phyloP scores from a whole-genome alignment of 1,140 invertebrate species.

The Cephus cinctus region DNA sequence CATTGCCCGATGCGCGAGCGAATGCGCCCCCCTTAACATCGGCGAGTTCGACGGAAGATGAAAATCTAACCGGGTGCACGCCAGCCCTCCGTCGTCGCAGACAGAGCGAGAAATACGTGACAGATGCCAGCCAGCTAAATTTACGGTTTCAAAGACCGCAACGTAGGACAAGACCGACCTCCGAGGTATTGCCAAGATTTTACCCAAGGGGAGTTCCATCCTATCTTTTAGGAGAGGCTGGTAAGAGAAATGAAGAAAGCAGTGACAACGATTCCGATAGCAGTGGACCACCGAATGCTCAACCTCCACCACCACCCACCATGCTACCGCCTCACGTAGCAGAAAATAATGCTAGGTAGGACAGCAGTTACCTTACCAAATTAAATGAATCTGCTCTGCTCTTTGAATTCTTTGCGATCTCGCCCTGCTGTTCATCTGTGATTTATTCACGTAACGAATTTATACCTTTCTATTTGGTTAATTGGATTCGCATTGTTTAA shows the following conservation, averaged over 20 bases:
- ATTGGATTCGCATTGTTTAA: no score
- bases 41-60: slow-evolving; percentile 49
- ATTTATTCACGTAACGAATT: no score
- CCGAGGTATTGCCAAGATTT: slow-evolving; percentile 36
- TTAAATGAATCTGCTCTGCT: no score
- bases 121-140: slow-evolving; percentile 71
- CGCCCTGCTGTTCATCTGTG: neutral
- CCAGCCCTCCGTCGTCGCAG: slow-evolving; percentile 69
- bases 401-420: neutral
- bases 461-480: no score
- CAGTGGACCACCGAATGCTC: slow-evolving; percentile 38
- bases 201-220: slow-evolving; percentile 54
- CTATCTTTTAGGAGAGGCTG: slow-evolving; percentile 51
- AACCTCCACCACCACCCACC: slow-evolving; percentile 47
- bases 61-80: slow-evolving; percentile 57
- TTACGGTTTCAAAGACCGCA: slow-evolving; percentile 70
- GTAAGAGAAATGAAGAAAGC: slow-evolving; percentile 49
- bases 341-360: slow-evolving; percentile 53
- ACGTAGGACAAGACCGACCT: slow-evolving; percentile 44
- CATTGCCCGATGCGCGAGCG: slow-evolving; percentile 48
- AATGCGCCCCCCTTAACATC: slow-evolving; percentile 41
- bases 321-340: slow-evolving; percentile 46
- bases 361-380: no score
- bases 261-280: slow-evolving; percentile 57
- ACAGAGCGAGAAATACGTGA: slow-evolving; percentile 71